Base-by-base conservation (phyloP, 2,797 vertebrate species). In the Tauraco hartlaubi region DNA sequence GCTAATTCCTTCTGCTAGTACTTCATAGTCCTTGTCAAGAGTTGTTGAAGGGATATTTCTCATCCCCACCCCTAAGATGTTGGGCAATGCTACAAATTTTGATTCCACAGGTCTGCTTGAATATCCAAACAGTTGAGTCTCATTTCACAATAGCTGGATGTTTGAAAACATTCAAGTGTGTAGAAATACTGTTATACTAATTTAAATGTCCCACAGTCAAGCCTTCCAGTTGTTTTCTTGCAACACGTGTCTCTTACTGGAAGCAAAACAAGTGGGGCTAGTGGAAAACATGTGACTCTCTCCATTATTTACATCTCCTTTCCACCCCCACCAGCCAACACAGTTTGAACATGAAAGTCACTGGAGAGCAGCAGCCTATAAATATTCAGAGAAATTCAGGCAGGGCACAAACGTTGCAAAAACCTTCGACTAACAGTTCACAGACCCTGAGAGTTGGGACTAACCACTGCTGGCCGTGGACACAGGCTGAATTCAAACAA, bases 191-290 rank as follows among this genome's bases (percentile, higher is more conserved):
- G 71, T 54, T 74, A 7, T 14, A 59, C 79, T 54, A 26, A 86
- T 93, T 93, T 74, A 33, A 92, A 77, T 41, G 71, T 85, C 88
- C 80, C 61, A 16, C 63, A 82, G 83, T 90, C 63, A 43, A 82
- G 90, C 84, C 90, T 84, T 74, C 77, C 85, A 95, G 96, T 96
- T 92, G 91, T 96, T 96, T 94, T 94, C 93, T 92, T 96, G 95
- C 90, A 94, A 96, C 91, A 94, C 91, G 90, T 96, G 96, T 91
- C 85, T 59, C 71, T 96, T 96, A 95, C 96, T 96, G 96, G 96
- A 96, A 95, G 71, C 49, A 63, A 88, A 95, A 90, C 94, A 94
- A 96, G 90, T 49, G 67, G 92, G 95, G 48, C 82, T 64, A 88
- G 94, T 94, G 95, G 92, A 94, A 97, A 96, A 88, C 90, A 95